phyloP scores from a whole-genome alignment of 2,888 invertebrate species.

The Mesoligia furuncula region DNA sequence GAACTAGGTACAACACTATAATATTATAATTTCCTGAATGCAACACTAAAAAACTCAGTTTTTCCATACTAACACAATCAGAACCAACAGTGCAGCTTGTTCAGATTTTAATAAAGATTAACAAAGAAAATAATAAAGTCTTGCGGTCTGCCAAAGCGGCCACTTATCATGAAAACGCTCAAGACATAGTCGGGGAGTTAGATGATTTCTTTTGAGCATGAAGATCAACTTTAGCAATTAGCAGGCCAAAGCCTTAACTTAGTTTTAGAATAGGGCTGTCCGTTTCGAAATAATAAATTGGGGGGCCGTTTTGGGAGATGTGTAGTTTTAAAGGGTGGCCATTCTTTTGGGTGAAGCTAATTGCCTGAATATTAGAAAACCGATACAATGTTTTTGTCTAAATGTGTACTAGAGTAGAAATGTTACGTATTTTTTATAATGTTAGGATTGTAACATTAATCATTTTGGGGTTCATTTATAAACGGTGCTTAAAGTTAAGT shows the following conservation, averaged over 20 bases:
- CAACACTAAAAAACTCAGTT: background rate
- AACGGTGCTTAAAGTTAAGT: too few species aligned
- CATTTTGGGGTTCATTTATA: background rate
- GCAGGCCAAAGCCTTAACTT: slow-evolving; percentile 57
- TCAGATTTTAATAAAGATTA: slow-evolving; percentile 17
- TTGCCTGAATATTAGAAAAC: background rate
- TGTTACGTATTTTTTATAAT: background rate
- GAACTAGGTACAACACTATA: background rate
- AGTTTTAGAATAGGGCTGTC: slow-evolving; percentile 58
- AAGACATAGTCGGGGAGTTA: slow-evolving; percentile 29
- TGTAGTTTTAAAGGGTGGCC: background rate
- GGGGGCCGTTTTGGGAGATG: background rate
- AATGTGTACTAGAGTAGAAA: background rate
- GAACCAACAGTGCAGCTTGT: background rate
- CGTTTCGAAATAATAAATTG: slow-evolving; percentile 23
- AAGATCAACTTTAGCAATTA: slow-evolving; percentile 69
- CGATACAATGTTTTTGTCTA: background rate
- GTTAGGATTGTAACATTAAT: background rate
- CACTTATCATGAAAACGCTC: slow-evolving; percentile 46
- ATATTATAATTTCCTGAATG: background rate
- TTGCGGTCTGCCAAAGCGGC: slow-evolving; percentile 17
- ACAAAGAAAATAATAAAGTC: slow-evolving; percentile 47
- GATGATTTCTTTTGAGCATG: slow-evolving; percentile 66
- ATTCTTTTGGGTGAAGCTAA: background rate
- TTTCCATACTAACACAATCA: slow-evolving; percentile 8